Conservation (phyloP, 1,140 invertebrate genomes). For the Drosophila mauritiana region DNA sequence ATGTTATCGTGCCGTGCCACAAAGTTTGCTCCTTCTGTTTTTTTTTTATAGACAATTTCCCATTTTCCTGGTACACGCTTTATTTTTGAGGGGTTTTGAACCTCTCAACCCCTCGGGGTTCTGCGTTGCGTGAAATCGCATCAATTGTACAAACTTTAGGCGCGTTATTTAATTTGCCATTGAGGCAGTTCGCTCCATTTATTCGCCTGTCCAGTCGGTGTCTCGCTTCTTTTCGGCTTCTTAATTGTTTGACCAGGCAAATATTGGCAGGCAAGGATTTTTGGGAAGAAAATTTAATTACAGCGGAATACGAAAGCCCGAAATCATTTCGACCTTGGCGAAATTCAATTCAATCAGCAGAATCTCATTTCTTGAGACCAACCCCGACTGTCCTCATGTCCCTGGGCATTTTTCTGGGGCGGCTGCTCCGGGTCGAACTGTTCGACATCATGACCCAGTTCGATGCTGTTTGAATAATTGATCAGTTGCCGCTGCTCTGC, state of each 20-base stretch:
- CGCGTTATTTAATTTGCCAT: constrained; percentile 82
- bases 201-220: constrained; percentile 50
- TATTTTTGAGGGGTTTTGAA: constrained; percentile 25
- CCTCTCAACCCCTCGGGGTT: constrained; percentile 45
- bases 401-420: constrained; percentile 32
- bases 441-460: constrained; percentile 81
- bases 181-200: constrained; percentile 79
- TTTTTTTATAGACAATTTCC: constrained; percentile 26
- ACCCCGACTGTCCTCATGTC: constrained; percentile 11
- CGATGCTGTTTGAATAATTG: constrained; percentile 77
- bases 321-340: constrained; percentile 75
- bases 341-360: constrained; percentile 73
- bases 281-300: constrained; percentile 64
- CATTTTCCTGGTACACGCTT: constrained; percentile 33
- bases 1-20: constrained; percentile 31
- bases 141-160: constrained; percentile 82
- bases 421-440: constrained; percentile 31
- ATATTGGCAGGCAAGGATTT: constrained; percentile 38
- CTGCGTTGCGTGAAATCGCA: constrained; percentile 78
- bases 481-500: constrained; percentile 61
- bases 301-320: constrained; percentile 41
- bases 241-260: constrained; percentile 47
- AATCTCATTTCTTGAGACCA: constrained; percentile 35
- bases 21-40: constrained; percentile 21
- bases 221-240: constrained; percentile 7